Conservation (phyloP, 2,797 vertebrate genomes). For the Neopelma chrysocephalum region DNA sequence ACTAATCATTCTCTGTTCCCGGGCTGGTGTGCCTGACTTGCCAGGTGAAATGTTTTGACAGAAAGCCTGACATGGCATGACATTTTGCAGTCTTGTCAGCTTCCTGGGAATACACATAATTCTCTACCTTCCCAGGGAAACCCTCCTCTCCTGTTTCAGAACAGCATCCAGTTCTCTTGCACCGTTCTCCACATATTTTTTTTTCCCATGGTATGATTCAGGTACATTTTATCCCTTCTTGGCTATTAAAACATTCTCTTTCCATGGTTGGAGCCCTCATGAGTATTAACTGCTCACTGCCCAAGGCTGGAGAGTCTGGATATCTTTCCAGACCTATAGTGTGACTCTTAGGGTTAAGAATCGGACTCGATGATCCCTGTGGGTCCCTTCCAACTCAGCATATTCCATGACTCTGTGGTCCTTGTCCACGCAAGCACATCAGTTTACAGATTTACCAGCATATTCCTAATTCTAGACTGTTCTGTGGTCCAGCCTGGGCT, state of each 20-base stretch:
- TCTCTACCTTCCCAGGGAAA: neutral
- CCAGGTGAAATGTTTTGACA: neutral
- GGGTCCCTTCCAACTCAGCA: neutral
- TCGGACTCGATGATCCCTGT: neutral
- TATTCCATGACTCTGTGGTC: neutral
- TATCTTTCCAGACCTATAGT: neutral
- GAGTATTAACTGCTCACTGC: neutral
- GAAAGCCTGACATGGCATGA: neutral
- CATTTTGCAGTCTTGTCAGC: neutral
- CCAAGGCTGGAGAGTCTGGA: neutral
- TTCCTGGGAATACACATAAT: neutral
- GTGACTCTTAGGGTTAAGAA: neutral
- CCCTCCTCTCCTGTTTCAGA: neutral
- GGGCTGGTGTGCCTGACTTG: accelerated
- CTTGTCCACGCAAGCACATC: neutral
- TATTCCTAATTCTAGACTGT: neutral
- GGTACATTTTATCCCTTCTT: neutral
- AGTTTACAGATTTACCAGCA: neutral
- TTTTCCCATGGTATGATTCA: neutral
- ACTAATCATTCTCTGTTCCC: neutral
- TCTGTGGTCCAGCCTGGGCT: neutral
- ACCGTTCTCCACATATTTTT: neutral
- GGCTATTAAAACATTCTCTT: neutral
- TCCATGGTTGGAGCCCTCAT: neutral
- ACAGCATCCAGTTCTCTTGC: neutral